A percentile compares a stretch with the other conserved stretches of the same genome.
Evolutionary conservation across 35 echinoderm and acorn worm genomes (phyloP).

Genomic region (Stichopus chloronotus): DNA sequence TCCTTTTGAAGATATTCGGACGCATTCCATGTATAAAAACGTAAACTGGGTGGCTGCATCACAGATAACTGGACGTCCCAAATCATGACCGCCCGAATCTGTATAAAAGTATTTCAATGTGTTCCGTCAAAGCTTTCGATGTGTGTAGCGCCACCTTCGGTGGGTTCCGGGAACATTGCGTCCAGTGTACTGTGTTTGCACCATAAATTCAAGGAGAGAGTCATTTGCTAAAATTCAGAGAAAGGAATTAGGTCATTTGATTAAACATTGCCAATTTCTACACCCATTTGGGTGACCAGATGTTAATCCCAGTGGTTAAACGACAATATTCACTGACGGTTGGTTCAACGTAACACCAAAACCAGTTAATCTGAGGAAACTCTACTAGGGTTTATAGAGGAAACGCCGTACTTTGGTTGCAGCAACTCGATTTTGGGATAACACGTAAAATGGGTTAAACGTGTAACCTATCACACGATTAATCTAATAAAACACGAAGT

Average conservation of each 20-base stretch:
- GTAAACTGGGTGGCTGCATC: too few species aligned
- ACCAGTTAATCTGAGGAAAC: conserved; percentile 4
- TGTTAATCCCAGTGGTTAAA: background rate
- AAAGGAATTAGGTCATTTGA: background rate
- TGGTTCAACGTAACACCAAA: background rate
- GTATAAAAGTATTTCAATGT: too few species aligned
- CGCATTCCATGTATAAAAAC: too few species aligned
- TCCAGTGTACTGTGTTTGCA: background rate
- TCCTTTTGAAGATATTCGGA: too few species aligned
- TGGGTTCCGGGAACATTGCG: too few species aligned
- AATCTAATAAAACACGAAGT: background rate
- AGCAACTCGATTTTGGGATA: background rate
- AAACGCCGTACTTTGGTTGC: background rate
- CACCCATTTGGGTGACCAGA: background rate
- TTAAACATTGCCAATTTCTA: background rate
- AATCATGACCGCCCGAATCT: too few species aligned
- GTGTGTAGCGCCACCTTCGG: too few species aligned
- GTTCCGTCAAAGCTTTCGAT: too few species aligned
- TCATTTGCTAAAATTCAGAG: background rate
- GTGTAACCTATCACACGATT: background rate
- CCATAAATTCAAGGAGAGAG: background rate
- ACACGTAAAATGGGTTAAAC: background rate
- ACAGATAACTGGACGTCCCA: too few species aligned
- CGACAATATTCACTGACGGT: background rate
- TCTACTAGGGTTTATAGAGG: background rate